Base-by-base conservation (phyloP, 1,140 invertebrate species). In the Heliconius hewitsoni region DNA sequence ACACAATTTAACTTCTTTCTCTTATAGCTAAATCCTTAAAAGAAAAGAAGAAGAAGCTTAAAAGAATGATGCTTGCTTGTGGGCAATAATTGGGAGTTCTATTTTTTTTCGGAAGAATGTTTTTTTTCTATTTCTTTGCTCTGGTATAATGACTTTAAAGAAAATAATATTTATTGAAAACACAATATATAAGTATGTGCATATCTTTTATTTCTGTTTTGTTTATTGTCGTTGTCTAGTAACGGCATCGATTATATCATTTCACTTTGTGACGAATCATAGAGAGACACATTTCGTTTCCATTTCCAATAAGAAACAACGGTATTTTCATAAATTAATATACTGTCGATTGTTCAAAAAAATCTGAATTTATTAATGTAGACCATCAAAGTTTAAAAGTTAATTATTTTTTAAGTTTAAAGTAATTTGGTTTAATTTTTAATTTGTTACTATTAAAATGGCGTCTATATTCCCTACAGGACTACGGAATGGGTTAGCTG, bases 391-490 rank as follows among this genome's bases (percentile, higher is more conserved):
- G 1, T 11, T 57, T 23, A 66, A 66, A 23, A 30, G 13, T 30
- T 30, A 1, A 66, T n/a, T 46, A 57, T 1, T 66, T 16, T 11
- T 30, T 23, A 16, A 30, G n/a, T 6, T 66, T 16, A 30, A 23
- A 11, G 55, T 66, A 16, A 6, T 66, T 23, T 16, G 5, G 1
- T 27, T 16, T 27, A 4, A 5, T 13, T 66, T 66, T 16, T 3
- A 2, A 66, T 66, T 27, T 30, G 2, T 13, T 23, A n/a, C 55
- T 57, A 13, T 11, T 79, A 81, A 57, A 78, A 93, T 93, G 91
- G 90, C 91, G 73, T 83, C 91, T 8, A 89, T 93, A 72, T 79
- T 92, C 74, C 91, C 91, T 27, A 82, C 87, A 18, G 90, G 89
- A 70, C 79, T 93, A 34, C 80, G 84, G 79, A 90, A 92, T 85